phyloP scores from a whole-genome alignment of 92 coral and sea anemone species.

The Metridium senile region DNA sequence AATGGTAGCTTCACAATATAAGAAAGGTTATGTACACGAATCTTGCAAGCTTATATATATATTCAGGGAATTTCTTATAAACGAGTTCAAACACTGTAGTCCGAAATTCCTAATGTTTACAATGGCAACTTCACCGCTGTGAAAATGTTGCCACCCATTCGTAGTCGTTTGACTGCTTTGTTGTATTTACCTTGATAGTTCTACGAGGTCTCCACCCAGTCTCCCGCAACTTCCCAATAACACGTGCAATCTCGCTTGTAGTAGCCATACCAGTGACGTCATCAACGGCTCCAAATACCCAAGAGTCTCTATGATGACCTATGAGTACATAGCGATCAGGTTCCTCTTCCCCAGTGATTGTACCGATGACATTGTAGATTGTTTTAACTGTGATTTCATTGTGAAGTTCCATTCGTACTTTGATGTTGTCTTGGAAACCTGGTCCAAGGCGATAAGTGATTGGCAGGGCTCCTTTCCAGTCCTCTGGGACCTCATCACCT shows the following conservation, averaged over 20 bases:
- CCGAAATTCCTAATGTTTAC: too few species aligned
- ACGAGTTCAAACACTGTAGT: too few species aligned
- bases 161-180: too few species aligned
- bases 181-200: conserved; percentile 42
- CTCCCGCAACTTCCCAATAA: conserved; percentile 49
- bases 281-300: conserved; percentile 78
- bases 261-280: conserved; percentile 60
- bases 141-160: too few species aligned
- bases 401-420: conserved; percentile 54
- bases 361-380: conserved; percentile 71
- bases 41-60: too few species aligned
- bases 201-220: conserved; percentile 45
- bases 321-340: conserved; percentile 67
- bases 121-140: too few species aligned
- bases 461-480: conserved; percentile 58
- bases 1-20: too few species aligned
- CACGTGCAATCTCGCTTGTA: conserved; percentile 59
- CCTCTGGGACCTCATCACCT: conserved; percentile 59
- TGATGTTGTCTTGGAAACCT: conserved; percentile 37
- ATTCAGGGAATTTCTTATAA: too few species aligned
- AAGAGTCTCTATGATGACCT: conserved; percentile 69
- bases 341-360: conserved; percentile 68
- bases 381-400: conserved; percentile 32
- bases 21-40: too few species aligned
- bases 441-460: conserved; percentile 64